Evolutionary conservation across 2,113 vertebrate genomes (phyloP).

Genomic region (Epinephelus cyanopodus): DNA sequence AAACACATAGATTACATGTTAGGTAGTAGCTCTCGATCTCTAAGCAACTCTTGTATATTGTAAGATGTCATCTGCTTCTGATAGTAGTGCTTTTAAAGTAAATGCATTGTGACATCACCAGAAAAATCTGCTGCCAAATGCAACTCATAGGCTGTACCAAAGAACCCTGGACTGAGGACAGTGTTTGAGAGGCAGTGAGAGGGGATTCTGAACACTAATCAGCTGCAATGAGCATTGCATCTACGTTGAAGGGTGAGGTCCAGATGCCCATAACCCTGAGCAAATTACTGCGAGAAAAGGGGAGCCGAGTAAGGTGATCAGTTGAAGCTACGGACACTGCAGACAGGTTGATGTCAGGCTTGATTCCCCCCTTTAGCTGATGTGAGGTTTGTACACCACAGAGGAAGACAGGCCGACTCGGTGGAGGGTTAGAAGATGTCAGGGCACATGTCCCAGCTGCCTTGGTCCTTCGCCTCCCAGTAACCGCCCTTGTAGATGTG

Average conservation of each 20-base stretch:
- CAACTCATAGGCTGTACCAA: constrained; percentile 12
- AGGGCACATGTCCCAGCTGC: constrained; percentile 90
- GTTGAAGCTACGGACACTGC: constrained; percentile 10
- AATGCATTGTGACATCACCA: neutral
- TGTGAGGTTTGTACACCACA: constrained; percentile 3
- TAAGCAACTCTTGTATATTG: constrained; percentile 11
- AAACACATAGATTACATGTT: neutral
- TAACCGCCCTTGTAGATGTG: constrained; percentile 95
- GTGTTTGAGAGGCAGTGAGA: constrained; percentile 52
- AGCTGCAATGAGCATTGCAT: constrained; percentile 14
- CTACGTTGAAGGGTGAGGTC: constrained; percentile 17
- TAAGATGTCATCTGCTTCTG: constrained; percentile 1
- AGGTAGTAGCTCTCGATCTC: neutral
- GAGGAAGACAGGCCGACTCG: neutral
- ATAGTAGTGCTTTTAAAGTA: constrained; percentile 12
- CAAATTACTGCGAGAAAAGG: constrained; percentile 33
- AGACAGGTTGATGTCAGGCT: constrained; percentile 2
- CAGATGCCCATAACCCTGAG: constrained; percentile 44
- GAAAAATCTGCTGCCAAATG: constrained; percentile 1
- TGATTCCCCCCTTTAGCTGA: constrained; percentile 1
- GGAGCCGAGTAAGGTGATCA: neutral
- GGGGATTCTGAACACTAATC: constrained; percentile 26
- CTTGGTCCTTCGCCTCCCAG: constrained; percentile 93
- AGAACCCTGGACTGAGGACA: constrained; percentile 4
- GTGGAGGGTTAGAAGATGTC: constrained; percentile 88